Conservation (phyloP, 92 coral and sea anemone species). For the Actinostola sp. region DNA sequence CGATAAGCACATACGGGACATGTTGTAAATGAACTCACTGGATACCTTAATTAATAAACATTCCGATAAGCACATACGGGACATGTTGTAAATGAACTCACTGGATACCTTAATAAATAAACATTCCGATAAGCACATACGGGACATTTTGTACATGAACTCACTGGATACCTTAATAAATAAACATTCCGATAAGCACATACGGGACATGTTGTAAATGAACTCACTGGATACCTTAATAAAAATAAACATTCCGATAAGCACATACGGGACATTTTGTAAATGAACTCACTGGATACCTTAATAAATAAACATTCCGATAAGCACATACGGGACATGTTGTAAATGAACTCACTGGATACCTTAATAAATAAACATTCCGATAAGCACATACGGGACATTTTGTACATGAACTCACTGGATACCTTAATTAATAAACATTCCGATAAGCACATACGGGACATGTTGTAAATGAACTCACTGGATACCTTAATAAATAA, state of each 20-base stretch:
- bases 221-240: slow-evolving; percentile 7
- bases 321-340: background rate
- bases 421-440: background rate
- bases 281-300: background rate
- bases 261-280: background rate
- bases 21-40: background rate
- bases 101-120: background rate
- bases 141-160: background rate
- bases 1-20: background rate
- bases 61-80: background rate
- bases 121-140: too few relatives aligned
- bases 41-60: background rate
- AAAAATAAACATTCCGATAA: too few relatives aligned
- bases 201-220: too few relatives aligned
- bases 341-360: background rate
- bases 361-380: background rate
- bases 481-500: background rate
- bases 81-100: background rate
- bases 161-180: slow-evolving; percentile 4
- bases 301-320: too few relatives aligned
- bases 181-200: background rate
- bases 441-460: background rate
- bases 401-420: slow-evolving; percentile 6
- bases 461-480: background rate
- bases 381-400: background rate